Evolutionary conservation across 2,113 vertebrate species (phyloP).

Genomic region (Caracal caracal): DNA sequence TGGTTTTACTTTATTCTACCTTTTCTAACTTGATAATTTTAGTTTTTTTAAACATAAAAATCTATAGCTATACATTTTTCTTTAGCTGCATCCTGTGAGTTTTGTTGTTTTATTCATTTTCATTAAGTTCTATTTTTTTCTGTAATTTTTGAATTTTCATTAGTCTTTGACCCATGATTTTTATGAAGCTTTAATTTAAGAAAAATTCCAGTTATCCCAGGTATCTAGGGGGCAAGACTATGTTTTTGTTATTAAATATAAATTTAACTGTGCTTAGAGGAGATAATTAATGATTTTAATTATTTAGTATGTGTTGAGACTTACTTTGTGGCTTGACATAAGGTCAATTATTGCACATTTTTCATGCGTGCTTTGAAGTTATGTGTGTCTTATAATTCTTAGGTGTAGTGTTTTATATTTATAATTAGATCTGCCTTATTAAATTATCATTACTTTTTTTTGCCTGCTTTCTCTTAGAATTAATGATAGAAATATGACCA

Average conservation of each 20-base stretch:
- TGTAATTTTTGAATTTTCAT: neutral
- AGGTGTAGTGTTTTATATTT: neutral
- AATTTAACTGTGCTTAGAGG: neutral
- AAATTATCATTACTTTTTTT: conserved; percentile 12
- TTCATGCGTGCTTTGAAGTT: neutral
- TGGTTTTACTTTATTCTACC: neutral
- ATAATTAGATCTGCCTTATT: neutral
- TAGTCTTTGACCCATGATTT: neutral
- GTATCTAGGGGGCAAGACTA: neutral
- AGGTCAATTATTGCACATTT: neutral
- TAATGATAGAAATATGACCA: neutral
- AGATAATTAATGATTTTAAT: neutral
- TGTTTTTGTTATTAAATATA: neutral
- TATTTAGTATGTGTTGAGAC: neutral
- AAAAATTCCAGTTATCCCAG: too few species aligned
- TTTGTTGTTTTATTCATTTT: neutral
- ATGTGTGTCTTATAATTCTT: neutral
- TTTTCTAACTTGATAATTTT: neutral
- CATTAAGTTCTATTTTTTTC: neutral
- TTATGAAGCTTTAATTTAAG: neutral
- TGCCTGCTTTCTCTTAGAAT: neutral
- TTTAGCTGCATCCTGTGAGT: neutral
- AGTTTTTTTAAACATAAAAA: neutral
- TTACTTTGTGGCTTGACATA: neutral
- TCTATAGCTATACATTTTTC: neutral